Base-by-base conservation (phyloP, 2,888 invertebrate genomes). In the Drosophila quinaria region DNA sequence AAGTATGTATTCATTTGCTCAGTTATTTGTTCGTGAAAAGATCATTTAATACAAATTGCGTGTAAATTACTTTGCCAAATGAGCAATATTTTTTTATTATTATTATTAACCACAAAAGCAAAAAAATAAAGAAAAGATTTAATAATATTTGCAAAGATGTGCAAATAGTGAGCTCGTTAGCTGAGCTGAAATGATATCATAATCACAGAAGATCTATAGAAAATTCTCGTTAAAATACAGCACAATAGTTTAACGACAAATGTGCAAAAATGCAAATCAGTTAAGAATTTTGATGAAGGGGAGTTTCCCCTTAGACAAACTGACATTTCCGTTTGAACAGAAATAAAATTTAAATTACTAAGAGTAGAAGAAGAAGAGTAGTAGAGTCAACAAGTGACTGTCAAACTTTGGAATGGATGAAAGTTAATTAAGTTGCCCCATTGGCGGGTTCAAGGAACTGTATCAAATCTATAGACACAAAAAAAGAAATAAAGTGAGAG, bases 351-450 rank as follows among this genome's bases (percentile, higher is more conserved):
- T 9, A 19, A 19, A 19, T 41, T 15, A 4, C 35, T 13, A 25
- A 15, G 19, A 47, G 41, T 15, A 25, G 47, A 17, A 15, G 10
- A 37, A n/a, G 15, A 25, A 15, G 19, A 47, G 41, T 15, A 25
- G 47, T 15, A 15, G 10, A 37, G 25, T 13, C 13, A 39, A 54
- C 8, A 33, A 22, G 54, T 64, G 65, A n/a, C 51, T 65, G 33
- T 67, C 71, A 65, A 74, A 80, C 68, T 66, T 59, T 74, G 41
- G 56, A 59, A 66, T 64, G 64, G 78, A 78, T 78, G 84, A 82
- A 82, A 85, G 87, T 79, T 85, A 87, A 85, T 85, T 87, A 85
- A 87, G 82, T 77, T 82, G 78, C 69, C 60, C 46, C 46, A 39
- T 42, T 15, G 37, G 47, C 31, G 86, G 68, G 84, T 87, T 85